Base-by-base conservation (phyloP, 23 tunicate genomes). In the Pegea sp. region DNA sequence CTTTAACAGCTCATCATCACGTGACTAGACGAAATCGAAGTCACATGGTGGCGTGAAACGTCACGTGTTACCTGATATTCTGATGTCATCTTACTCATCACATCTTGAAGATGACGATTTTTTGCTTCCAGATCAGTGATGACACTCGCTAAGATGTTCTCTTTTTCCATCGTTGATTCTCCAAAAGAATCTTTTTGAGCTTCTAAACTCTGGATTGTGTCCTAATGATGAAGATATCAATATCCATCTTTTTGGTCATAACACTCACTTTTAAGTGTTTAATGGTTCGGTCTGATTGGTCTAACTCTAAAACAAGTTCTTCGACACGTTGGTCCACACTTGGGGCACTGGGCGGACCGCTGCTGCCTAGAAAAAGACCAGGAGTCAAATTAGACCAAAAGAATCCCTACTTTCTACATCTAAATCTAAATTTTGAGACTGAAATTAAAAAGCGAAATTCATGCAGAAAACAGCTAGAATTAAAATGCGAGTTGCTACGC, bases 1-100 rank as follows among this genome's bases (percentile, higher is more conserved):
- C n/a, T n/a, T n/a, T n/a, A n/a, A n/a, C n/a, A n/a, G n/a, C n/a
- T n/a, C n/a, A n/a, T n/a, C n/a, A n/a, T n/a, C n/a, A n/a, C n/a
- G n/a, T n/a, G n/a, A n/a, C n/a, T n/a, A n/a, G n/a, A n/a, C n/a
- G n/a, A n/a, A n/a, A n/a, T n/a, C n/a, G n/a, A n/a, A n/a, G n/a
- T n/a, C n/a, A n/a, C n/a, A n/a, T n/a, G n/a, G n/a, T n/a, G n/a
- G n/a, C n/a, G n/a, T n/a, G n/a, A n/a, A n/a, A n/a, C n/a, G n/a
- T n/a, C n/a, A n/a, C n/a, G n/a, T n/a, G n/a, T n/a, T 33, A 72
- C 93, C 63, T 80, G 67, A 44, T 71, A 80, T 63, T 80, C 93
- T 2, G 69, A 57, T 18, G 74, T 48, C 94, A 81, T 81, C 54
- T 73, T 52, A 44, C 75, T 56, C 76, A 81, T 61, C 2, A 81